Conservation (phyloP, 2,797 vertebrate species). For the Manis javanica region DNA sequence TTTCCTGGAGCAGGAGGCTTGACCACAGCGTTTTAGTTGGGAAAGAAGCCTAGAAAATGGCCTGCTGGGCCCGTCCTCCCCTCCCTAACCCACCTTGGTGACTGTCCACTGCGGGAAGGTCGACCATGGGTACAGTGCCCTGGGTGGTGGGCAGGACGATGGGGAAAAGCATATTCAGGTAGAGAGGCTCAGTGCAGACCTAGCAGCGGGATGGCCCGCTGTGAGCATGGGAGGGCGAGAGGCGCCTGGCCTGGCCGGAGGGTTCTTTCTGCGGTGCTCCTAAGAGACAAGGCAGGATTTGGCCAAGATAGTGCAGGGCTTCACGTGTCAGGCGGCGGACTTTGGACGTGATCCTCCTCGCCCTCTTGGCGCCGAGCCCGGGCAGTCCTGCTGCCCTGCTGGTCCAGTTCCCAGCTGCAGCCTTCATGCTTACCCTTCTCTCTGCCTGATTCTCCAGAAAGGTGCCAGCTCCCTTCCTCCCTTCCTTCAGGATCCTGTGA, state of each 20-base stretch:
- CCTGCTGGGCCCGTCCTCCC: background rate
- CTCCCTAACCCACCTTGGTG: background rate
- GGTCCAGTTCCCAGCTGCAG: accelerated
- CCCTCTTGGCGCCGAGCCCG: accelerated
- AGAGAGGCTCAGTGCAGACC: too few relatives aligned
- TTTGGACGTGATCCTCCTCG: accelerated
- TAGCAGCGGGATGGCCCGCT: background rate
- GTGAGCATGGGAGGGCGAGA: background rate
- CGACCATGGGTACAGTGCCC: too few relatives aligned
- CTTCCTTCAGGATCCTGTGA: background rate
- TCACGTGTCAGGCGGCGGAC: background rate
- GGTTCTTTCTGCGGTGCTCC: background rate
- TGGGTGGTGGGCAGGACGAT: background rate
- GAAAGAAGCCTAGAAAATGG: background rate
- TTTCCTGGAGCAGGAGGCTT: background rate
- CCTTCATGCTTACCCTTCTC: background rate
- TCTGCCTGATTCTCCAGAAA: background rate
- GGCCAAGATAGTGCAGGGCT: background rate
- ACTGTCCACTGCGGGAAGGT: background rate
- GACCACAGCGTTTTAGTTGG: background rate
- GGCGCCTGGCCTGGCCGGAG: background rate
- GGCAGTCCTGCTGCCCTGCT: background rate
- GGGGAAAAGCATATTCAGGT: background rate
- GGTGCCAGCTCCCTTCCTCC: background rate
- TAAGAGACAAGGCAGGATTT: background rate